These are phyloP conservation scores for Gonocerus acuteangulatus DNA, from an alignment of 2,888 invertebrate species.

Conservation along the genomic window DNA sequence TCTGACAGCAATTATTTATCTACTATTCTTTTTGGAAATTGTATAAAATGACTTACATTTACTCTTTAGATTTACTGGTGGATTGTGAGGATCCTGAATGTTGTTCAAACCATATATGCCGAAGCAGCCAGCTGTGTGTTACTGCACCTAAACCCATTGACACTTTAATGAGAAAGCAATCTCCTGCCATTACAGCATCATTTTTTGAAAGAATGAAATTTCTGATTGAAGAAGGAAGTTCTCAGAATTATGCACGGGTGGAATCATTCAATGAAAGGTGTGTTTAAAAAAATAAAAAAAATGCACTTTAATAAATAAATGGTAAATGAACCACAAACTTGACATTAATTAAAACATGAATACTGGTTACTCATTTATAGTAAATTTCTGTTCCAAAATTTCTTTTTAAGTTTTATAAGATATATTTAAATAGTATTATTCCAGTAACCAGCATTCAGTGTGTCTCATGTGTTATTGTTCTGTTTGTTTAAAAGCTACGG, in stretches of 20 bases:
- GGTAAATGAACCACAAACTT: too few relatives aligned
- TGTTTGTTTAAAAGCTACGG: too few relatives aligned
- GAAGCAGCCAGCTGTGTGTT: slow-evolving; percentile 82
- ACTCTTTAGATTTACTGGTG: slow-evolving; percentile 78
- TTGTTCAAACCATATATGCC: slow-evolving; percentile 72
- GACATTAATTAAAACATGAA: too few relatives aligned
- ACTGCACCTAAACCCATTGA: slow-evolving; percentile 93
- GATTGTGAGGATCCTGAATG: slow-evolving; percentile 99
- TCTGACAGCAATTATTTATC: too few relatives aligned
- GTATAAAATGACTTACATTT: too few relatives aligned
- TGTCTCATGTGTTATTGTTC: too few relatives aligned
- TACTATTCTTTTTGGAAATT: too few relatives aligned
- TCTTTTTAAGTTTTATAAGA: too few relatives aligned
- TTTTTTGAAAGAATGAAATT: slow-evolving; percentile 98
- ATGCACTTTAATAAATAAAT: neutral
- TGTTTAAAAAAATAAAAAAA: slow-evolving; percentile 8
- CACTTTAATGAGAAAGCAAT: slow-evolving; percentile 88
- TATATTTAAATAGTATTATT: too few relatives aligned
- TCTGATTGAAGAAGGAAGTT: slow-evolving; percentile 93
- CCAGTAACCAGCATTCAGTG: too few relatives aligned
- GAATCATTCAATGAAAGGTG: slow-evolving; percentile 97
- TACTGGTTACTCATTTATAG: too few relatives aligned
- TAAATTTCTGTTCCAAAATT: too few relatives aligned
- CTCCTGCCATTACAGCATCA: slow-evolving; percentile 91
- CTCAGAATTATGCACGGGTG: slow-evolving; percentile 93